Evolutionary conservation across 2,113 vertebrate species (phyloP), one percentile per base, ranked within the genome.

Genomic region (Oreochromis aureus): DNA sequence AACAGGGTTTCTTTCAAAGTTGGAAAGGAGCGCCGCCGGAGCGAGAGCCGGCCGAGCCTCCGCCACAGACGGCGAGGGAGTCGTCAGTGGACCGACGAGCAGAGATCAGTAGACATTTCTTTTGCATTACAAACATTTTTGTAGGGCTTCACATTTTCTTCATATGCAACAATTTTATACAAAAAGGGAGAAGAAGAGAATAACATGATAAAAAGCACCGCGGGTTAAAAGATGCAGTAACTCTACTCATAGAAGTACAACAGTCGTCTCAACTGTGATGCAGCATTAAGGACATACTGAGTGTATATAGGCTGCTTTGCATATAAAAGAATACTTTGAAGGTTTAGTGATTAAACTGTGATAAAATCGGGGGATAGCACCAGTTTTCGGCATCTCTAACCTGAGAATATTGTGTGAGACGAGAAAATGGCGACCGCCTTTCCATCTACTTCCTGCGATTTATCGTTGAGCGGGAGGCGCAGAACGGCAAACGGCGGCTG

Each of bases 101-200:
- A 93, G 95, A 82, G 79, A 94, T 97, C 97, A 97, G 97, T 97
- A 97, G 96, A 96, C 95, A 91, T 93, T 88, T 92, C 84, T 95
- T 94, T 93, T 93, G 91, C 90, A 92, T 95, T 90, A 95, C 85
- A 94, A 93, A 94, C 91, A 93, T 91, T 91, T 95, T 94, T 66
- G 78, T 89, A 96, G 93, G 95, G 94, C 93, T 97, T 97, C 97
- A 97, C 97, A 97, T 97, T 97, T 94, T 97, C 94, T 95, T 96
- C 93, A 96, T 95, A 95, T 89, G 87, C 91, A 95, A 94, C 93
- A 87, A 92, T 84, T 89, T 90, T 91, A 93, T 95, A 96, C 82
- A 94, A 93, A 93, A 93, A 85, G 44, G 91, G 88, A 88, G 73
- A 66, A 85, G 89, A 90, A 88, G 88, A 78, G 89, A 85, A 91